These are phyloP conservation scores for Indicator indicator DNA, from an alignment of 2,113 vertebrate species.

Conservation along the genomic window DNA sequence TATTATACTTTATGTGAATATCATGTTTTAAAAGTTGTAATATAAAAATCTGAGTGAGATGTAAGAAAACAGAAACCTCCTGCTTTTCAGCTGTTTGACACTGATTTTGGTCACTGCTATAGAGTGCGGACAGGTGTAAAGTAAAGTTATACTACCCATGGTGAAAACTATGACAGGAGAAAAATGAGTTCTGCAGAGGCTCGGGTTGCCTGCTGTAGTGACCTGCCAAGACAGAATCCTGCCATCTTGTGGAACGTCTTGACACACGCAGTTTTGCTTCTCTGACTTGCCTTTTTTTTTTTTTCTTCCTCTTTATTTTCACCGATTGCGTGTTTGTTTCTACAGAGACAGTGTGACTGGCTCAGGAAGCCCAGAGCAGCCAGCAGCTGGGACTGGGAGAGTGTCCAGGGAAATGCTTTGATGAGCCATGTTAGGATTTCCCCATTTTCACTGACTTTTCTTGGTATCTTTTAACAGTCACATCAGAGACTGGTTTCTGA, in stretches of 20 bases:
- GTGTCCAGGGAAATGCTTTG: not conserved
- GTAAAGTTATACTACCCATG: not conserved
- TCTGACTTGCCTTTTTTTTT: not conserved
- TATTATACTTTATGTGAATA: not conserved
- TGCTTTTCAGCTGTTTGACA: not conserved
- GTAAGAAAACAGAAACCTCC: not conserved
- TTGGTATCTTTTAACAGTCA: not conserved
- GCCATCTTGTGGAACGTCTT: conserved; percentile 35
- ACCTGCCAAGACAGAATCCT: conserved; percentile 6
- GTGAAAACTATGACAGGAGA: not conserved
- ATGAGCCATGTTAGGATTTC: not conserved
- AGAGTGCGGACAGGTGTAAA: not conserved
- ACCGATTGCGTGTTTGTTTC: not conserved
- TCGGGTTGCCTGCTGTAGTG: not conserved
- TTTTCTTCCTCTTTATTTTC: too few species aligned
- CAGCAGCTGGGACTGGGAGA: not conserved
- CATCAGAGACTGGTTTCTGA: not conserved
- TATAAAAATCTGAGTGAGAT: not conserved
- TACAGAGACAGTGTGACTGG: not conserved
- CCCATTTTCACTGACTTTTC: not conserved
- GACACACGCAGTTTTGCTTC: not conserved
- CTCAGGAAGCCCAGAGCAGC: not conserved
- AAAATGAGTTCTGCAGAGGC: not conserved
- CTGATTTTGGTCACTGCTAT: not conserved
- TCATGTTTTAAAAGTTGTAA: not conserved